Evolutionary conservation across 2,113 vertebrate genomes (phyloP).

Genomic region (Antennarius striatus): DNA sequence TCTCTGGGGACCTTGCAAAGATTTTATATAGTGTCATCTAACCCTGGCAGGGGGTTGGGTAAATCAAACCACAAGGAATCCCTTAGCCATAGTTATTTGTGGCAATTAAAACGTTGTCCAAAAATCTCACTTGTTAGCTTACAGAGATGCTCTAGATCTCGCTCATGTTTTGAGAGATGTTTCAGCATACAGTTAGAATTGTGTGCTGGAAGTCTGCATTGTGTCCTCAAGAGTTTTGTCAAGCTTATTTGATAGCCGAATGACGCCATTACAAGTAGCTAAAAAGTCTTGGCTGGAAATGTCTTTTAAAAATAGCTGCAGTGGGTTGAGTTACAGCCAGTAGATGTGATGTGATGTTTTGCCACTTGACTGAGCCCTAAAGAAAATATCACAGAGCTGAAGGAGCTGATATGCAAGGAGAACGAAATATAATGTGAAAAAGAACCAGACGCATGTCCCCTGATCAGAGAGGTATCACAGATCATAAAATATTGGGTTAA

Average conservation of each 20-base stretch:
- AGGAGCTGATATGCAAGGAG: conserved; percentile 6
- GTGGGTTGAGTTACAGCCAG: conserved; percentile 78
- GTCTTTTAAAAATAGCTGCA: conserved; percentile 80
- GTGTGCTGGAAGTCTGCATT: conserved; percentile 32
- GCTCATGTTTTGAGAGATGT: conserved; percentile 14
- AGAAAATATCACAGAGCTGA: conserved; percentile 42
- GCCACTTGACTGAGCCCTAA: conserved; percentile 64
- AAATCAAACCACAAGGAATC: conserved; percentile 48
- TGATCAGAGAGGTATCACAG: too few species aligned
- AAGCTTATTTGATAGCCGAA: conserved; percentile 57
- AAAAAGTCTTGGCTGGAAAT: conserved; percentile 81
- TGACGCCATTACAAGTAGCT: conserved; percentile 66
- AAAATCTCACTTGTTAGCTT: not conserved
- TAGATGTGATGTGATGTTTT: conserved; percentile 75
- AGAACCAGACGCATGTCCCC: not conserved
- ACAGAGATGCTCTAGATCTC: not conserved
- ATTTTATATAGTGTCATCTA: conserved; percentile 75
- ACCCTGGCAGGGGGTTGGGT: conserved; percentile 48
- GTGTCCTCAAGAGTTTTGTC: conserved; percentile 46
- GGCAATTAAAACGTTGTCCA: conserved; percentile 20
- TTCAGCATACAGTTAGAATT: conserved; percentile 14
- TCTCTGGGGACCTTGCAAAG: conserved; percentile 49
- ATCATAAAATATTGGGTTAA: not conserved
- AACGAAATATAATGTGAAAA: not conserved
- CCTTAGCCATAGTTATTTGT: conserved; percentile 48